Base-by-base conservation (phyloP, 2,888 invertebrate species). In the Diarsia rubi region DNA sequence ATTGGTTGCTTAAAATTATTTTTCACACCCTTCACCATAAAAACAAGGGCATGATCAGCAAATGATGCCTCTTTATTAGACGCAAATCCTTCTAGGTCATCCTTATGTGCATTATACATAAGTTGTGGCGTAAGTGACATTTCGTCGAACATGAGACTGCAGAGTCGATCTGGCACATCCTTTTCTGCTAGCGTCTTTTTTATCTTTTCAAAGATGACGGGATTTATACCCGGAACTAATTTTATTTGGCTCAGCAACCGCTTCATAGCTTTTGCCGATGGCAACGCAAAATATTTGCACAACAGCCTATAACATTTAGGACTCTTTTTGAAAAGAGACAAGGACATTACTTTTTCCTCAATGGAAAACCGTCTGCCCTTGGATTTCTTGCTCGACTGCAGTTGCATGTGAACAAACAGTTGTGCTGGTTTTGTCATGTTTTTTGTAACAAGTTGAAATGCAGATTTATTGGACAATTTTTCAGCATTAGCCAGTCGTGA, bases 211-310 rank as follows among this genome's bases (percentile, higher is more conserved):
- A 80, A 78, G 0, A 75, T 27, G 2, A 75, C 31, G 0, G 27
- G 44, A 47, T 78, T 77, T 16, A 75, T 69, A 0, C 72, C 79
- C 0, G 54, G 62, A 14, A 5, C 5, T 19, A 78, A 31, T 57
- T 75, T 69, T 16, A 72, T 69, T 67, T 71, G 24, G 21, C 47
- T 65, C 27, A 73, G 52, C 4, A 79, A 21, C 2, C 44, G 62
- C 31, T 68, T 79, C 69, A 79, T 72, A 21, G 63, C 24, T n/a
- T 77, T 79, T 64, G 37, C n/a, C 2, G 70, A 77, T 37, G 79
- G 78, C 21, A 80, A 19, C 1, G 79, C 31, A 60, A 75, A 73
- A 69, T 57, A 72, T 52, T 75, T 74, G 12, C 21, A 49, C 2
- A 80, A 59, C 1, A 73, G 49, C 14, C 47, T 63, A 37, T 47